A percentile compares a stretch with the other conserved stretches of the same genome.
These are phyloP conservation scores for Elysia crispata DNA, from an alignment of 2,888 invertebrate genomes.

Conservation along the genomic window DNA sequence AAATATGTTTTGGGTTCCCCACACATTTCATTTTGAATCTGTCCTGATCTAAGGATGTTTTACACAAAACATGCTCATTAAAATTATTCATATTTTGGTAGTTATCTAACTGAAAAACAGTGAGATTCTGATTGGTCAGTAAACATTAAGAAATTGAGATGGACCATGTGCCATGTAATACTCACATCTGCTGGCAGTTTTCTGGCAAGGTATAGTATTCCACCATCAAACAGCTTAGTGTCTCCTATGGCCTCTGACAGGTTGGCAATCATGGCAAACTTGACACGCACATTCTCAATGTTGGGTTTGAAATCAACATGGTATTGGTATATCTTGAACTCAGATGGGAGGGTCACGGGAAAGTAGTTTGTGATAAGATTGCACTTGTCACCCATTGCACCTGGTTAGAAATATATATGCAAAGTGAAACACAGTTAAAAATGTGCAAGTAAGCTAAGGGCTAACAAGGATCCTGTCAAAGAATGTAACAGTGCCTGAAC, in stretches of 20 bases:
- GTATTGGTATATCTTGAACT: conserved; percentile 70
- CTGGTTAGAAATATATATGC: conserved; percentile 23
- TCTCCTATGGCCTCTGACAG: conserved; percentile 65
- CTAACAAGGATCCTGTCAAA: no score
- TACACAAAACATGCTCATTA: no score
- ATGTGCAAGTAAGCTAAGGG: neutral
- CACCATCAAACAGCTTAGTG: conserved; percentile 74
- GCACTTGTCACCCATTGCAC: neutral
- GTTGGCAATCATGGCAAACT: conserved; percentile 65
- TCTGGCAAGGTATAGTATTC: conserved; percentile 69
- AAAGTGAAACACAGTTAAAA: neutral
- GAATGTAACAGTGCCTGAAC: no score
- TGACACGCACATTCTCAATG: conserved; percentile 67
- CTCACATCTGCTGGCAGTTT: conserved; percentile 66
- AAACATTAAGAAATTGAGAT: no score
- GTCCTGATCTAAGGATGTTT: no score
- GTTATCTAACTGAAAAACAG: no score
- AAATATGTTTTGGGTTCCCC: no score
- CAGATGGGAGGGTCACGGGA: conserved; percentile 13
- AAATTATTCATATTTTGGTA: no score
- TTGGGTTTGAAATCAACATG: conserved; percentile 74
- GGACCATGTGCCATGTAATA: no score
- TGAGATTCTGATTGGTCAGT: no score
- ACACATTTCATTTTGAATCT: no score
- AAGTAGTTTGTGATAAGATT: conserved; percentile 38